Conservation (phyloP, 2,888 invertebrate species). For the Eledona agricola region DNA sequence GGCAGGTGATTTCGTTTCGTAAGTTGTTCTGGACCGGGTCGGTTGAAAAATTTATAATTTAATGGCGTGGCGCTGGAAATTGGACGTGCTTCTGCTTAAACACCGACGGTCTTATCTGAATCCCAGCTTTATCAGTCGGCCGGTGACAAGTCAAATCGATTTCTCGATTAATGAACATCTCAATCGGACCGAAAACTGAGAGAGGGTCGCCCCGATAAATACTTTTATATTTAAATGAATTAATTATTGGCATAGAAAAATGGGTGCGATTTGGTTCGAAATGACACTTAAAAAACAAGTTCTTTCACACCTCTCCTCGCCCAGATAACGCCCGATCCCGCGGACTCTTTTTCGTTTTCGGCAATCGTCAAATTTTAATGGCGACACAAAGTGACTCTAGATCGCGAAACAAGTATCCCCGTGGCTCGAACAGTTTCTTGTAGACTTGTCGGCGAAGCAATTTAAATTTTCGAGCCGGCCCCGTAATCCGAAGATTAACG, state of each 20-base stretch:
- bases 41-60: no score
- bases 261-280: slow-evolving; percentile 53
- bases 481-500: no score
- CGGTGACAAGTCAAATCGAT: slow-evolving; percentile 39
- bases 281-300: slow-evolving; percentile 53
- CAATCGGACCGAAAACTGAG: slow-evolving; percentile 42
- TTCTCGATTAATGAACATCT: slow-evolving; percentile 44
- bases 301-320: slow-evolving; percentile 52
- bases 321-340: slow-evolving; percentile 35
- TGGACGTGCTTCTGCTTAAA: no score
- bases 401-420: slow-evolving; percentile 4
- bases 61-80: no score
- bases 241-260: slow-evolving; percentile 56
- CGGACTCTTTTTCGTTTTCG: slow-evolving; percentile 30
- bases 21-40: no score
- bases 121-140: no score
- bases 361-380: slow-evolving; percentile 33
- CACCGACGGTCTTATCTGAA: no score
- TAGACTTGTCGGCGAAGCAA: slow-evolving; percentile 8
- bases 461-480: slow-evolving; percentile 4
- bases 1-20: no score
- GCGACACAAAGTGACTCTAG: slow-evolving; percentile 14
- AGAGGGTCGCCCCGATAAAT: slow-evolving; percentile 49
- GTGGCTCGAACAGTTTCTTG: no score
- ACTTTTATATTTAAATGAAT: slow-evolving; percentile 57